Conservation (phyloP, 1,140 invertebrate genomes). For the Octopus bimaculoides region DNA sequence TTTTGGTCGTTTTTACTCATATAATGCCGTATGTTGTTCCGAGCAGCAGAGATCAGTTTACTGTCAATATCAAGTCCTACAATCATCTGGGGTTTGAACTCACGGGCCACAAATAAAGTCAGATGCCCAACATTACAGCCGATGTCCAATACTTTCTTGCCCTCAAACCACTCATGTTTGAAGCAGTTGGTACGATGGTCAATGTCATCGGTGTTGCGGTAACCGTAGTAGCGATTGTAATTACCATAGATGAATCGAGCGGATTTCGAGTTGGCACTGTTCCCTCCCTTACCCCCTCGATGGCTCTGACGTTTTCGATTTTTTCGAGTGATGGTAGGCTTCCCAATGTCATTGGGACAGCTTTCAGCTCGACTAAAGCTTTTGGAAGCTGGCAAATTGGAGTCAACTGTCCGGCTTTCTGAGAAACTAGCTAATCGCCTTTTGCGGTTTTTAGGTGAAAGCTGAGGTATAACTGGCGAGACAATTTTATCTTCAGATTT, state of each 20-base stretch:
- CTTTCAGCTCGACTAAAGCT: constrained; percentile 19
- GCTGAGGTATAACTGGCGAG: constrained; percentile 83
- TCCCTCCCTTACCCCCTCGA: neutral
- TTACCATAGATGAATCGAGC: constrained; percentile 85
- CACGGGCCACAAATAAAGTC: constrained; percentile 76
- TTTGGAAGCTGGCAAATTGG: constrained; percentile 9
- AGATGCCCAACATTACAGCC: constrained; percentile 97
- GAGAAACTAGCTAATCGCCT: constrained; percentile 49
- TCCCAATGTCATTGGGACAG: constrained; percentile 28
- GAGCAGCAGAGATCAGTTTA: constrained; percentile 77
- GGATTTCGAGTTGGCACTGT: constrained; percentile 24
- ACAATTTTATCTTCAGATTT: constrained; percentile 83
- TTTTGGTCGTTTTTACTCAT: constrained; percentile 57
- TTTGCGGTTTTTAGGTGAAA: constrained; percentile 70
- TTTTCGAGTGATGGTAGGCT: constrained; percentile 18
- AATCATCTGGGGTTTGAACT: constrained; percentile 79
- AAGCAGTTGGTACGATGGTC: constrained; percentile 83
- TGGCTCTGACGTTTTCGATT: neutral
- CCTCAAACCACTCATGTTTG: constrained; percentile 78
- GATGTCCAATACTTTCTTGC: constrained; percentile 92
- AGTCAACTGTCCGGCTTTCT: constrained; percentile 15
- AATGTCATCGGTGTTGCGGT: constrained; percentile 77
- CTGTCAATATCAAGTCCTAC: constrained; percentile 95
- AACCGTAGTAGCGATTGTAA: constrained; percentile 95
- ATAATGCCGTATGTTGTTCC: constrained; percentile 79